Percentiles rank a stretch among this genome's conserved stretches.
phyloP scores from a whole-genome alignment of 2,888 invertebrate genomes.

The Poecilobothrus nobilitatus region DNA sequence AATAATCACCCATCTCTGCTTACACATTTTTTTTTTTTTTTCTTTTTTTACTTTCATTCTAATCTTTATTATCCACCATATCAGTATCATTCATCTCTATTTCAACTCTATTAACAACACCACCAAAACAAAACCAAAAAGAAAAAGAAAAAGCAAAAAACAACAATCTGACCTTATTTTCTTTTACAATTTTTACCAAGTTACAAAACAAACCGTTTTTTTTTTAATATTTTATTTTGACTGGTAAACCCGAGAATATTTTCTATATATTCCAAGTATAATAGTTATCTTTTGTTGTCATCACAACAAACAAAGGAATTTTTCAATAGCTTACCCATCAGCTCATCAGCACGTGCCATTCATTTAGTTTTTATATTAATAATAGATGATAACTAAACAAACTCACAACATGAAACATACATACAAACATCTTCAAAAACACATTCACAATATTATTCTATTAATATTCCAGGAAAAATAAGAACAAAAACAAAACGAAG shows the following conservation, averaged over 20 bases:
- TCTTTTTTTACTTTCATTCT: background rate
- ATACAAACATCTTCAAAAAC: too few relatives aligned
- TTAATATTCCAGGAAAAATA: too few relatives aligned
- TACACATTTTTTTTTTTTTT: background rate
- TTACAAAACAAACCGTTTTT: background rate
- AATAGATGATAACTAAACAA: too few relatives aligned
- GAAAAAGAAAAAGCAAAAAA: too few relatives aligned
- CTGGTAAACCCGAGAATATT: background rate
- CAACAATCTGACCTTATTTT: background rate
- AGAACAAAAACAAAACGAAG: too few relatives aligned
- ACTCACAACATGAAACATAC: too few relatives aligned
- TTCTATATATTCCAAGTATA: too few relatives aligned
- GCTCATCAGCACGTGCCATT: background rate
- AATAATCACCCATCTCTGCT: background rate
- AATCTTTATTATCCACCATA: background rate
- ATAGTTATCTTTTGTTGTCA: background rate
- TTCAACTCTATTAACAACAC: too few relatives aligned
- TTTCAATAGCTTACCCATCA: background rate
- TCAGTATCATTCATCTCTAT: background rate
- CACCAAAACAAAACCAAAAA: too few relatives aligned
- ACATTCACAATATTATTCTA: too few relatives aligned
- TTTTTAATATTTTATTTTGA: too few relatives aligned
- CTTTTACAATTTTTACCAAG: background rate
- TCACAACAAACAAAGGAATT: background rate
- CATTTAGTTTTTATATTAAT: too few relatives aligned